Percentiles rank a stretch among this genome's conserved stretches.
These are phyloP conservation scores for Stylophora pistillata DNA, from an alignment of 64 coral and sea anemone genomes.

Conservation along the genomic window DNA sequence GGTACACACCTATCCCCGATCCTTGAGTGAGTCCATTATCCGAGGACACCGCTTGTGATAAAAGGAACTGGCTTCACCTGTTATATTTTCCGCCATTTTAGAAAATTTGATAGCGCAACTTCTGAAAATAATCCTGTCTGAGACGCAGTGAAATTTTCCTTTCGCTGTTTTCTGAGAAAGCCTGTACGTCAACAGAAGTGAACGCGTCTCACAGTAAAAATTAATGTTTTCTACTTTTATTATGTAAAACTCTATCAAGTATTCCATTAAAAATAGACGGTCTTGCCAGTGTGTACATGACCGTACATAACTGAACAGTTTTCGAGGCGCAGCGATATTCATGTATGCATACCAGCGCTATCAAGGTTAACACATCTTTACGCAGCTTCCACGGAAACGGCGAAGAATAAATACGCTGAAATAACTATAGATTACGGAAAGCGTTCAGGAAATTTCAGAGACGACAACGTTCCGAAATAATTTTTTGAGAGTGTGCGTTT, in stretches of 20 bases:
- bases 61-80: neutral
- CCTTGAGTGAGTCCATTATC: constrained; percentile 22
- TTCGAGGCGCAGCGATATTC: constrained; percentile 74
- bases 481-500: neutral
- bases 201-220: constrained; percentile 73
- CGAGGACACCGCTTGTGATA: constrained; percentile 13
- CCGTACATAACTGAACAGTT: constrained; percentile 89
- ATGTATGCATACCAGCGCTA: constrained; percentile 97
- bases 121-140: neutral
- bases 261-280: constrained; percentile 99
- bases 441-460: neutral
- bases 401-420: constrained; percentile 26
- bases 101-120: constrained; percentile 1
- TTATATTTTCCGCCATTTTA: constrained; percentile 44
- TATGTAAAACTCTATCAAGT: constrained; percentile 98
- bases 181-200: constrained; percentile 49
- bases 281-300: constrained; percentile 73
- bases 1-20: constrained; percentile 20
- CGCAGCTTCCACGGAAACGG: constrained; percentile 43
- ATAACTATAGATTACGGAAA: constrained; percentile 8
- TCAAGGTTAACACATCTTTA: constrained; percentile 58
- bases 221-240: constrained; percentile 93
- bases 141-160: neutral
- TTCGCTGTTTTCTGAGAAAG: constrained; percentile 33
- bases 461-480: no score